These are phyloP conservation scores for Cygnus olor DNA, from an alignment of 2,797 vertebrate species.

Conservation along the genomic window DNA sequence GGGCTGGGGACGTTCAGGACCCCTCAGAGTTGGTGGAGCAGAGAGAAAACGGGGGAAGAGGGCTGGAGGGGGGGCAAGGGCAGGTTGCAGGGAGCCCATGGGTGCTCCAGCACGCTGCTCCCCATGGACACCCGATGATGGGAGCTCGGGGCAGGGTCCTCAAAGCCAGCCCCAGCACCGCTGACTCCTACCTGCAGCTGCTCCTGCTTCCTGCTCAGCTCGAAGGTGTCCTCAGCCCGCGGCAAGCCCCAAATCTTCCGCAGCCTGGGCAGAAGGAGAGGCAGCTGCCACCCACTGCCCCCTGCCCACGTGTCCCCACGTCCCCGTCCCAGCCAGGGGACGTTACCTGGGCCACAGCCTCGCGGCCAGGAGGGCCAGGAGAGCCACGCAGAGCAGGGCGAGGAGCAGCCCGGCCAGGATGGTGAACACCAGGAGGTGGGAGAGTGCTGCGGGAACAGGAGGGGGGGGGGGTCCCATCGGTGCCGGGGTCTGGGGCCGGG, in stretches of 20 bases:
- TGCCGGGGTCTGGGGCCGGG: not conserved
- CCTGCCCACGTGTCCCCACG: too few relatives aligned
- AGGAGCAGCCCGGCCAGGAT: not conserved
- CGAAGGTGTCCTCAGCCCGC: not conserved
- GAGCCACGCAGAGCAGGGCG: fast-evolving
- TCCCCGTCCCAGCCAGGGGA: fast-evolving
- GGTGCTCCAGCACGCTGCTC: not conserved
- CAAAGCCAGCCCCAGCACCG: not conserved
- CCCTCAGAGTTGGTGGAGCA: not conserved
- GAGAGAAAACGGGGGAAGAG: not conserved
- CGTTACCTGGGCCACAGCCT: conserved; percentile 46
- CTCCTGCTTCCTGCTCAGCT: conserved; percentile 28
- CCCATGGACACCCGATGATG: fast-evolving
- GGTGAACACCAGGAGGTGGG: not conserved
- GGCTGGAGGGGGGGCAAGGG: not conserved
- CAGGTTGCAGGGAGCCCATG: not conserved
- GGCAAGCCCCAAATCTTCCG: not conserved
- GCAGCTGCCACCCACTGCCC: not conserved
- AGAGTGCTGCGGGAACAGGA: not conserved
- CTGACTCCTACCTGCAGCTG: not conserved
- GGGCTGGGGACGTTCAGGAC: not conserved
- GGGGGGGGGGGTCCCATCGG: not conserved
- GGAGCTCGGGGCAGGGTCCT: not conserved
- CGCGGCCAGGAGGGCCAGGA: not conserved
- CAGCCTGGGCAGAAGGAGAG: not conserved